A percentile compares a stretch with the other conserved stretches of the same genome.
Conservation (phyloP, 2,888 invertebrate species). For the Muscina levida region DNA sequence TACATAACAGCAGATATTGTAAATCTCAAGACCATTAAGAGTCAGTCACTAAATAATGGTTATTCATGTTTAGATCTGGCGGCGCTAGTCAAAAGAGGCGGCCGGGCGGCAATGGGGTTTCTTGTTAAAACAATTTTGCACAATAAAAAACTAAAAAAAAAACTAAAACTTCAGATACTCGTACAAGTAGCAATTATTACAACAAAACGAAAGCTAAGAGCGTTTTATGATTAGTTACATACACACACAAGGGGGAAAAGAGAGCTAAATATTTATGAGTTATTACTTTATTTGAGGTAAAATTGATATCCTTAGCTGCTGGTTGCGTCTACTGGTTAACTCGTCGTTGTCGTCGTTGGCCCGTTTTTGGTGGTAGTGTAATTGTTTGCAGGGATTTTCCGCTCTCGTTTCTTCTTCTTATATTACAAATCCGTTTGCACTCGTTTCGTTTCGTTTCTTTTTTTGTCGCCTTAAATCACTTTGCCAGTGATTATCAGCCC, state of each 20-base stretch:
- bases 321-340: neutral
- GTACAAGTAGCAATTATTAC: too few relatives aligned
- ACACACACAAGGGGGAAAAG: too few relatives aligned
- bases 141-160: too few relatives aligned
- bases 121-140: too few relatives aligned
- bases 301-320: neutral
- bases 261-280: neutral
- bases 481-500: neutral
- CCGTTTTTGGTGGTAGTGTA: too few relatives aligned
- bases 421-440: neutral
- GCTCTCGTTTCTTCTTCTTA: neutral
- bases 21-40: constrained; percentile 28
- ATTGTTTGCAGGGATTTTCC: constrained; percentile 9
- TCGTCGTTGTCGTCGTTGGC: too few relatives aligned
- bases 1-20: too few relatives aligned
- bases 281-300: constrained; percentile 17
- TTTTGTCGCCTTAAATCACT: neutral
- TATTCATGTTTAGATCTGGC: constrained; percentile 7
- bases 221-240: too few relatives aligned
- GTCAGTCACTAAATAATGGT: constrained; percentile 7
- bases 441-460: constrained; percentile 6
- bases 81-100: neutral
- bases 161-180: too few relatives aligned
- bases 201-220: too few relatives aligned
- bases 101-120: neutral